A percentile compares a stretch with the other conserved stretches of the same genome.
Evolutionary conservation across 2,113 vertebrate species (phyloP).

Genomic region (Macrotis lagotis): DNA sequence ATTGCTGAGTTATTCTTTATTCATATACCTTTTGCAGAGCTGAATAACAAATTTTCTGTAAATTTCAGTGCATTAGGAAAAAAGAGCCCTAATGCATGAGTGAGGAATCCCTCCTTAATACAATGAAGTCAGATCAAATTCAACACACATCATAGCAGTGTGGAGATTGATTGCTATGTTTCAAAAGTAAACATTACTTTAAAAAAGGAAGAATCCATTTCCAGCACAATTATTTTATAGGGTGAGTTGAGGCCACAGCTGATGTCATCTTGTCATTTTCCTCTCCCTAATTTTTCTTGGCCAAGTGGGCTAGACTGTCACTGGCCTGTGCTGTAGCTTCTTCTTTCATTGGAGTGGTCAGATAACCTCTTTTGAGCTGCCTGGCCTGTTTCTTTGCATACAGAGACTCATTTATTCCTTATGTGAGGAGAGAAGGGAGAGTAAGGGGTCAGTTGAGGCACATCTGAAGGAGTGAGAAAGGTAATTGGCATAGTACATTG

Average conservation of each 20-base stretch:
- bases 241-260: constrained; percentile 55
- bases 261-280: not conserved
- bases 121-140: constrained; percentile 33
- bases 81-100: constrained; percentile 24
- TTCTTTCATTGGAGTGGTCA: not conserved
- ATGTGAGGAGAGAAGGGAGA: not conserved
- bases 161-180: constrained; percentile 62
- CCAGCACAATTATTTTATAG: constrained; percentile 66
- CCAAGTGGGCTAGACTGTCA: not conserved
- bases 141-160: constrained; percentile 67
- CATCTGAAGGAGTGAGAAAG: not conserved
- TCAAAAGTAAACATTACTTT: constrained; percentile 72
- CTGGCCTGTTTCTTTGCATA: not conserved
- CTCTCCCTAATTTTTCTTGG: not conserved
- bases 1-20: constrained; percentile 58
- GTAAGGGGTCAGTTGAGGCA: not conserved
- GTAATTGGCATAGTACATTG: not conserved
- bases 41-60: constrained; percentile 31
- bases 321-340: not conserved
- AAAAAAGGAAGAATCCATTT: constrained; percentile 62
- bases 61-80: constrained; percentile 52
- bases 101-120: constrained; percentile 35
- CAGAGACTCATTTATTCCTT: not conserved
- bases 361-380: not conserved
- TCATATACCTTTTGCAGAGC: constrained; percentile 69